Evolutionary conservation across 2,888 invertebrate genomes (phyloP).

Genomic region (Erannis defoliaria): DNA sequence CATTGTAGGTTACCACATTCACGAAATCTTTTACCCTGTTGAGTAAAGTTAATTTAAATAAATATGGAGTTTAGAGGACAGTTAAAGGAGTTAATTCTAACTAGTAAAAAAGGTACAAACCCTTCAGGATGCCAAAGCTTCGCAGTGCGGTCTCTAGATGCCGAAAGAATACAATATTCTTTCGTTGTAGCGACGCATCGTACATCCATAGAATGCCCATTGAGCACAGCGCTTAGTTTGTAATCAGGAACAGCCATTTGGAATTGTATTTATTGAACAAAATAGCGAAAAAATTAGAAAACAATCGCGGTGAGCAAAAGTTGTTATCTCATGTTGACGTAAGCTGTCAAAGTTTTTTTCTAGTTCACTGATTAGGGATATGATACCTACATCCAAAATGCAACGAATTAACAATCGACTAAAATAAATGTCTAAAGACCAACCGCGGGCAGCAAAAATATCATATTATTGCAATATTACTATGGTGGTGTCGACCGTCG

Average conservation of each 20-base stretch:
- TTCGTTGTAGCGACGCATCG: constrained; percentile 89
- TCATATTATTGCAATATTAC: no score
- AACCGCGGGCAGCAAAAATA: no score
- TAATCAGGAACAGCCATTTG: constrained; percentile 87
- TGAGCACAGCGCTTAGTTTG: constrained; percentile 92
- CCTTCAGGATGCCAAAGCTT: constrained; percentile 94
- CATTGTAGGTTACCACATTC: constrained; percentile 89
- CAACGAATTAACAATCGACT: neutral
- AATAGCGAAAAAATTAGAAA: constrained; percentile 50
- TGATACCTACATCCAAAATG: no score
- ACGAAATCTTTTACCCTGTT: constrained; percentile 87
- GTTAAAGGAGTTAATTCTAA: neutral
- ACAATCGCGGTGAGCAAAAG: constrained; percentile 64
- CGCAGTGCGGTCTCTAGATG: constrained; percentile 95
- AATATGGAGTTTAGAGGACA: neutral
- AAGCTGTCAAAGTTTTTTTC: constrained; percentile 32
- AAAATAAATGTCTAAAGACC: no score
- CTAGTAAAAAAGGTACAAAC: constrained; percentile 78
- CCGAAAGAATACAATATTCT: constrained; percentile 93
- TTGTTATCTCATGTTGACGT: constrained; percentile 70
- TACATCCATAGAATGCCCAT: constrained; percentile 95
- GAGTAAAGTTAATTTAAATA: constrained; percentile 25
- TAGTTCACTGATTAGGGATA: neutral
- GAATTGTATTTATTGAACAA: constrained; percentile 45
- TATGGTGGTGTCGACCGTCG: no score